Evolutionary conservation across 2,797 vertebrate genomes (phyloP).

Genomic region (Leptatherina wallacei): DNA sequence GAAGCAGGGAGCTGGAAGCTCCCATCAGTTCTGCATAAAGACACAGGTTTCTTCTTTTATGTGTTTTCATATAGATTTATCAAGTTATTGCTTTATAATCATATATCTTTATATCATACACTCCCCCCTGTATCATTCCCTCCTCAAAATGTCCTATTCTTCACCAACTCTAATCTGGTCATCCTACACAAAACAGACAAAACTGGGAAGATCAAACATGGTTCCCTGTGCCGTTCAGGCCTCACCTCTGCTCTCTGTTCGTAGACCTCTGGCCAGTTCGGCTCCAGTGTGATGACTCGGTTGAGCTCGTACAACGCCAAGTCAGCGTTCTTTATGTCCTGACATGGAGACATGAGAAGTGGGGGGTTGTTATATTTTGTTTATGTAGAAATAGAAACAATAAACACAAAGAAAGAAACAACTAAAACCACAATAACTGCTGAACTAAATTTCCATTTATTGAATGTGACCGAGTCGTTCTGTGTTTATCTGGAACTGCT

Average conservation of each 20-base stretch:
- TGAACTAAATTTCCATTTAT: conserved; percentile 4
- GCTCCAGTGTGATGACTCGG: conserved; percentile 91
- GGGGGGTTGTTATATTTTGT: conserved; percentile 3
- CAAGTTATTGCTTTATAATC: no score
- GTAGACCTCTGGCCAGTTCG: conserved; percentile 93
- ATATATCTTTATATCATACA: no score
- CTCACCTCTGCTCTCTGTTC: conserved; percentile 97
- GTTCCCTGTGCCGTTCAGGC: no score
- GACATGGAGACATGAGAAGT: conserved; percentile 28
- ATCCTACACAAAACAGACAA: no score
- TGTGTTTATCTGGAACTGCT: conserved; percentile 34
- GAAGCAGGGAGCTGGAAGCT: no score
- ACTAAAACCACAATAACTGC: not conserved
- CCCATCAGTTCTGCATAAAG: no score
- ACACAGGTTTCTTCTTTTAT: no score
- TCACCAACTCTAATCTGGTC: no score
- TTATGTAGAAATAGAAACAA: not conserved
- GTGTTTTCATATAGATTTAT: no score
- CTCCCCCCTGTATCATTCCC: no score
- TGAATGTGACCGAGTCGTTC: conserved; percentile 31
- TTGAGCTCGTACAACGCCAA: conserved; percentile 94
- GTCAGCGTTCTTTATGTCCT: conserved; percentile 98
- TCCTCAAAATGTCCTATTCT: no score
- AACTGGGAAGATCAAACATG: no score
- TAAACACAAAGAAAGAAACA: not conserved